Percentiles rank a stretch among this genome's conserved stretches.
These are phyloP conservation scores for Falco novaeseelandiae DNA, from an alignment of 2,797 vertebrate genomes.

Conservation along the genomic window DNA sequence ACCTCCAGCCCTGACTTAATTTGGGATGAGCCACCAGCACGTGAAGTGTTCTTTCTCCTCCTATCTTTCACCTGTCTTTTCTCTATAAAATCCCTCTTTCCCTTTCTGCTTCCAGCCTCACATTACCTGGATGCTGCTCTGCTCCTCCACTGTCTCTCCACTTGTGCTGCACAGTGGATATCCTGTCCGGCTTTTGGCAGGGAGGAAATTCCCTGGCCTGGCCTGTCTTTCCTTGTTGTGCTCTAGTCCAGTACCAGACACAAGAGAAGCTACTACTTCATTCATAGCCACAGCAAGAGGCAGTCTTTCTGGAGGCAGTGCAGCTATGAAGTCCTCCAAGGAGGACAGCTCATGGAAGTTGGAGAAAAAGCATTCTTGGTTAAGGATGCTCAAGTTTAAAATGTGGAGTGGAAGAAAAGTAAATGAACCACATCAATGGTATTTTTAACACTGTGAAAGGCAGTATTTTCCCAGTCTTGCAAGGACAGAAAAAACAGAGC, in stretches of 20 bases:
- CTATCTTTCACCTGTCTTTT: not conserved
- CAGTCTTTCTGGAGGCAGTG: not conserved
- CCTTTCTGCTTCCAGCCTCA: not conserved
- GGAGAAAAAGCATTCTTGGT: not conserved
- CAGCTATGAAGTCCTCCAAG: not conserved
- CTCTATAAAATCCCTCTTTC: not conserved
- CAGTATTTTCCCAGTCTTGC: not conserved
- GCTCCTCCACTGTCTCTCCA: not conserved
- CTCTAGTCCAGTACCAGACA: not conserved
- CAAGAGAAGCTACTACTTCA: not conserved
- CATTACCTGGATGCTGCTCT: not conserved
- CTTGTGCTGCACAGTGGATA: not conserved
- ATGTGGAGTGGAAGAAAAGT: not conserved
- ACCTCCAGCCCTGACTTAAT: not conserved
- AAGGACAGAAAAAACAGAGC: not conserved
- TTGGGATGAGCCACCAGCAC: not conserved
- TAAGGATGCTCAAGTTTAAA: not conserved
- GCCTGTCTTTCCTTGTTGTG: not conserved
- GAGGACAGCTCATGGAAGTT: not conserved
- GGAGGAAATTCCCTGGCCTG: not conserved
- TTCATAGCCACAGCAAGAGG: not conserved
- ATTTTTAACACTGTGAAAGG: not conserved
- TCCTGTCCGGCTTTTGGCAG: not conserved
- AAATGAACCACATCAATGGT: not conserved
- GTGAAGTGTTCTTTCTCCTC: not conserved